Evolutionary conservation across 2,797 vertebrate species (phyloP), one percentile per base, ranked within the genome.

Genomic region (Glyptemys insculpta): DNA sequence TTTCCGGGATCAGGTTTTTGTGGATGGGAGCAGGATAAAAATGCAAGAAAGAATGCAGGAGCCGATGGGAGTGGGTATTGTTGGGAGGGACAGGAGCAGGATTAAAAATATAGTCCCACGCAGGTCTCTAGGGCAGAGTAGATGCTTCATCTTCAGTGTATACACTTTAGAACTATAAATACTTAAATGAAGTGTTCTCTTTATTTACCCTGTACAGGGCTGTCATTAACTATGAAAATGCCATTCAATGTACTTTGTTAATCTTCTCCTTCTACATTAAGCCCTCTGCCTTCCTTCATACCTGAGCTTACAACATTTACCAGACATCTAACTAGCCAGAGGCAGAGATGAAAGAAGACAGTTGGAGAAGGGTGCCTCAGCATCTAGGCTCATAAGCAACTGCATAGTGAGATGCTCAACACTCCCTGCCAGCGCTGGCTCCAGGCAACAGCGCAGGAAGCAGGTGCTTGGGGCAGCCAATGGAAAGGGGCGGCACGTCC

Each of bases 371-470:
- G 85, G 4, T n/a, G 50, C 47, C 65, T 52, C n/a, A 50, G 27
- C 1, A 79, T 6, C 23, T 49, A 76, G 2, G 83, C 8, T 0
- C 0, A 78, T 72, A 62, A 5, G 2, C 41, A 88, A 1, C 34
- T 76, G 59, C 83, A n/a, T 9, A 88, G 0, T 14, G 53, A 81
- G 53, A 41, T 44, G 65, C 72, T 57, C 49, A 34, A 2, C n/a
- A 57, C 34, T 59, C 23, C 41, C 52, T 53, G 18, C 52, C 50
- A 50, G 50, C 4, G 50, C 50, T 15, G 50, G 50, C 50, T 50
- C 50, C 50, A 50, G 50, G 14, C 50, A 50, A 5, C 50, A 50
- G 50, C 50, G 14, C 14, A 50, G 5, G 50, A 50, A 50, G 14
- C 50, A 15, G 50, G 50, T 50, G 50, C 50, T 15, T 50, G 50